A percentile compares a stretch with the other conserved stretches of the same genome.
phyloP scores from a whole-genome alignment of 1,140 invertebrate species.

The Pomacea maculata region DNA sequence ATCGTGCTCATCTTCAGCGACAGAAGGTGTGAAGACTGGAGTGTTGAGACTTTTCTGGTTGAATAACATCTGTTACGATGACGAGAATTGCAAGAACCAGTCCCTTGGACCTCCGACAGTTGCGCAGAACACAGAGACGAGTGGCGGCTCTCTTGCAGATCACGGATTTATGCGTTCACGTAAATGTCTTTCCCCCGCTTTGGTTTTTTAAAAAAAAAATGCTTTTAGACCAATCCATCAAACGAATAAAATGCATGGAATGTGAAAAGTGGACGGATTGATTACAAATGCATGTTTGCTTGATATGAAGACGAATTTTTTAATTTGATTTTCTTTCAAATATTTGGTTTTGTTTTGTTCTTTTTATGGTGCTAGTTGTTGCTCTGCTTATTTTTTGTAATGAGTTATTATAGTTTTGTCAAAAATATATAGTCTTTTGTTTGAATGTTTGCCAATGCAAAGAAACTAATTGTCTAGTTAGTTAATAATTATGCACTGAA shows the following conservation, averaged over 20 bases:
- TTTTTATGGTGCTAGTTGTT: no score
- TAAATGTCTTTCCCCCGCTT: background rate
- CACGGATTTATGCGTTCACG: background rate
- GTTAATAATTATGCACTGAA: no score
- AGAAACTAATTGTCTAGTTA: no score
- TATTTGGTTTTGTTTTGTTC: background rate
- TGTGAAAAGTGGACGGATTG: background rate
- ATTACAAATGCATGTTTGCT: background rate
- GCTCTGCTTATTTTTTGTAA: no score
- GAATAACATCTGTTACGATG: background rate
- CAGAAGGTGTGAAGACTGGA: background rate
- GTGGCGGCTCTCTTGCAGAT: constrained; percentile 8
- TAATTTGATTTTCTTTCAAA: background rate
- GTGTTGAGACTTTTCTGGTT: background rate
- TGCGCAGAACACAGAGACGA: constrained; percentile 10
- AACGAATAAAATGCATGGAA: background rate
- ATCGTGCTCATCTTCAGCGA: background rate
- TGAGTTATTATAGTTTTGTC: no score
- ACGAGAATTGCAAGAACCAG: constrained; percentile 12
- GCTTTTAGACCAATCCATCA: background rate
- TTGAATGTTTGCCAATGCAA: no score
- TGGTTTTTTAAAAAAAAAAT: background rate
- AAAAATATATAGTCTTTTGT: no score
- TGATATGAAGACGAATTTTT: background rate
- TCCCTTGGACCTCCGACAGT: constrained; percentile 10